These are phyloP conservation scores for Drosophila oshimai DNA, from an alignment of 1,140 invertebrate species.

Conservation along the genomic window DNA sequence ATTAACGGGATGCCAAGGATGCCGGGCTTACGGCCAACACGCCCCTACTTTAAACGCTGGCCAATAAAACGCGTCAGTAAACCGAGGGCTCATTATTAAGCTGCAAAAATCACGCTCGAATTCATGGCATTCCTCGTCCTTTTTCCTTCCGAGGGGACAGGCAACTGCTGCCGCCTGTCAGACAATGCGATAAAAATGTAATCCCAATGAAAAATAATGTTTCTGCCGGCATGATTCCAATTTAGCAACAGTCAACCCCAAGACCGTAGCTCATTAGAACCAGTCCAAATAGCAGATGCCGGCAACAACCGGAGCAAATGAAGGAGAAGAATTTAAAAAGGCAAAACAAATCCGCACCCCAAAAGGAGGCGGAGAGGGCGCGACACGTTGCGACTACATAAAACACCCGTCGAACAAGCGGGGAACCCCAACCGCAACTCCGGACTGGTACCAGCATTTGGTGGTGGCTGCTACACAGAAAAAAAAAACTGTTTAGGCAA, in stretches of 20 bases:
- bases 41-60: conserved; percentile 54
- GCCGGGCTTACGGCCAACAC: conserved; percentile 44
- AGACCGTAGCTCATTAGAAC: conserved; percentile 56
- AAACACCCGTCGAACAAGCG: conserved; percentile 66
- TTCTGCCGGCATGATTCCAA: conserved; percentile 71
- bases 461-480: conserved; percentile 2
- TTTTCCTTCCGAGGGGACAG: conserved; percentile 28
- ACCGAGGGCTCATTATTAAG: conserved; percentile 78
- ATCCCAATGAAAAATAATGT: conserved; percentile 82
- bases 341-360: conserved; percentile 73
- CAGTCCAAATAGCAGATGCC: conserved; percentile 32
- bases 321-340: conserved; percentile 82
- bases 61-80: conserved; percentile 76
- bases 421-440: conserved; percentile 44
- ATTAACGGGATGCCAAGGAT: conserved; percentile 16
- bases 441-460: conserved; percentile 24
- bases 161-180: conserved; percentile 77
- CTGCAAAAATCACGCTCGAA: conserved; percentile 81
- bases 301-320: conserved; percentile 69
- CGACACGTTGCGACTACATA: conserved; percentile 70
- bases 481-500: background rate
- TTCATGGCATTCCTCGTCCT: conserved; percentile 5
- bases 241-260: conserved; percentile 62
- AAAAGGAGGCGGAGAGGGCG: conserved; percentile 20
- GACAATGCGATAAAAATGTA: conserved; percentile 80